Base-by-base conservation (phyloP, 2,113 vertebrate genomes). In the Neopipo cinnamomea region DNA sequence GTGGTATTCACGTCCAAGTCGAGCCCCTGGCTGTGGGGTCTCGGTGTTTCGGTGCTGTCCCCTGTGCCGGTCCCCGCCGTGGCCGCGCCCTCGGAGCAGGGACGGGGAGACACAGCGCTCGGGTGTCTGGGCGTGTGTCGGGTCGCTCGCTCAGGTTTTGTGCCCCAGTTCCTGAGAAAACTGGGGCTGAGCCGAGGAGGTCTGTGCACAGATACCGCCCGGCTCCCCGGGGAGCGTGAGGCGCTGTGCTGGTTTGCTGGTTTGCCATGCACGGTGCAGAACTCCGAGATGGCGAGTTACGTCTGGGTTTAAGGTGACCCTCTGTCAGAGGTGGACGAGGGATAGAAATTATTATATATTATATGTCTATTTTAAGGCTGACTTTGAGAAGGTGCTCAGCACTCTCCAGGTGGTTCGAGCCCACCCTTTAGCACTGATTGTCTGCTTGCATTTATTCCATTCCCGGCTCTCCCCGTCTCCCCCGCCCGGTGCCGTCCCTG, bases 21-120 rank as follows among this genome's bases (percentile, higher is more conserved):
- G 3, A 20, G 23, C 3, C 4, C 14, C 1, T 4, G 3, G 27
- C 1, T 73, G 44, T 14, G 53, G 35, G 1, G 12, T 18, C 17
- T 28, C 1, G 0, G 25, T 27, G 50, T 28, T 52, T 27, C 25
- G 50, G 25, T 28, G 50, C 50, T 28, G 50, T 27, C 8, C 1
- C 30, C 65, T 18, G 70, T 42, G 61, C 85, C 65, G 2, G 61
- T 27, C 39, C 63, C 39, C 35, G 22, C 25, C 25, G 42, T 4
- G 11, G 63, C 58, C 46, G 0, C 78, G 74, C 39, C 56, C 77
- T 35, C 1, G 19, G 12, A 55, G 74, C 30, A 27, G 55, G 2
- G 49, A 22, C 52, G 2, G 12, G 17, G 23, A 21, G 58, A 11
- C 58, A 4, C 61, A 5, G 70, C 77, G 3, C 52, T n/a, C 16